phyloP scores from a whole-genome alignment of 2,888 invertebrate genomes.

The Graphium colonna region DNA sequence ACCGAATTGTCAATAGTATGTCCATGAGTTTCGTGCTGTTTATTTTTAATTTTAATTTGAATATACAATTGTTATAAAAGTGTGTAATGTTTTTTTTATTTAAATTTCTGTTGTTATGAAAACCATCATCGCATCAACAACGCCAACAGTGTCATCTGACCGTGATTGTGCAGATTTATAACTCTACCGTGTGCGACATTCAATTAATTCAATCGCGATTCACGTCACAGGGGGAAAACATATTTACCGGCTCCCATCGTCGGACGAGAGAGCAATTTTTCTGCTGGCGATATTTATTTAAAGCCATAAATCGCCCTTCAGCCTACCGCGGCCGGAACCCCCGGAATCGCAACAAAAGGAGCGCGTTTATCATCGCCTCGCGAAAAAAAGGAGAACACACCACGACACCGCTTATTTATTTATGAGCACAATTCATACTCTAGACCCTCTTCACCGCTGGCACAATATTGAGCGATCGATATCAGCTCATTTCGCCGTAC shows the following conservation, averaged over 20 bases:
- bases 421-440: conserved; percentile 67
- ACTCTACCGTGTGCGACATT: conserved; percentile 12
- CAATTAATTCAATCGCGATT: conserved; percentile 17
- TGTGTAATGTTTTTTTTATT: too few species aligned
- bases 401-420: conserved; percentile 75
- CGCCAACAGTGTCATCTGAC: neutral
- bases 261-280: conserved; percentile 32
- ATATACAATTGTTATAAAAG: too few species aligned
- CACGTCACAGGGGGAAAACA: conserved; percentile 24
- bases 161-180: neutral
- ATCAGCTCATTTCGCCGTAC: conserved; percentile 68
- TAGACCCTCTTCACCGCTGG: conserved; percentile 57
- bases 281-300: conserved; percentile 39
- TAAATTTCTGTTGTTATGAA: neutral
- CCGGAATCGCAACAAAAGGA: conserved; percentile 60
- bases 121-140: neutral
- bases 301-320: conserved; percentile 37
- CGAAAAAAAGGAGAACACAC: conserved; percentile 62
- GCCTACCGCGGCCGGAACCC: conserved; percentile 55
- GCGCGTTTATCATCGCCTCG: conserved; percentile 55
- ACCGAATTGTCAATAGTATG: neutral
- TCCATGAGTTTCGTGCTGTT: neutral
- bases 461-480: conserved; percentile 74
- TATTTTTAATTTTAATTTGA: neutral
- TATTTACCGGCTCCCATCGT: conserved; percentile 28